These are phyloP conservation scores for Philereme transversata DNA, from an alignment of 2,888 invertebrate species.

Conservation along the genomic window DNA sequence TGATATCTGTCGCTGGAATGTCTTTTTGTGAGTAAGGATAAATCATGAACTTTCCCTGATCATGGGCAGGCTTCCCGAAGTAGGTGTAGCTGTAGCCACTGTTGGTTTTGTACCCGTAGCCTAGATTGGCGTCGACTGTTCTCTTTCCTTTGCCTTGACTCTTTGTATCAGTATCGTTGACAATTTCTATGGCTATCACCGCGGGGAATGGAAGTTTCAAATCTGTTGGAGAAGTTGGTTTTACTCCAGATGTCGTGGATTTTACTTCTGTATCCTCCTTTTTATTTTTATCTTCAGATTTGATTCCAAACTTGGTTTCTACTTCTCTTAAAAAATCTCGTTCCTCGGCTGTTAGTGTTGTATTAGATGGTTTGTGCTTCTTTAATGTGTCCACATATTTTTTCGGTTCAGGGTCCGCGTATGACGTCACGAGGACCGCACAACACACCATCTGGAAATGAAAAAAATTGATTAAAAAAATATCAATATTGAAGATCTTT, in stretches of 20 bases:
- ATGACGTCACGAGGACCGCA: conserved; percentile 50
- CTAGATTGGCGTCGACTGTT: conserved; percentile 89
- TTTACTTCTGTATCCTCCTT: conserved; percentile 45
- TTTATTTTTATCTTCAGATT: conserved; percentile 56
- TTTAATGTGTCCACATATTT: conserved; percentile 66
- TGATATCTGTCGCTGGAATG: conserved; percentile 69
- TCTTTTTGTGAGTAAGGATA: conserved; percentile 89
- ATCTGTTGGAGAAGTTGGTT: conserved; percentile 41
- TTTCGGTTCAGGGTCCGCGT: conserved; percentile 73
- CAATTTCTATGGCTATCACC: conserved; percentile 85
- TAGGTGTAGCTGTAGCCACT: conserved; percentile 78
- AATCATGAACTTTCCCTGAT: conserved; percentile 84
- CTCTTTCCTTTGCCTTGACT: conserved; percentile 82
- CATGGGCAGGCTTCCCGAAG: conserved; percentile 73
- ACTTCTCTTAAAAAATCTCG: conserved; percentile 75
- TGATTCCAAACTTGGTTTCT: conserved; percentile 76
- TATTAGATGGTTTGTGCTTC: conserved; percentile 55
- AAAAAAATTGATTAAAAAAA: conserved; percentile 31
- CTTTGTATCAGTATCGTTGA: conserved; percentile 81
- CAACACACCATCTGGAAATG: conserved; percentile 70
- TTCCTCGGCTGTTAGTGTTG: conserved; percentile 71
- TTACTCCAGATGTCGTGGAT: conserved; percentile 30
- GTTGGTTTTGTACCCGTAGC: conserved; percentile 86
- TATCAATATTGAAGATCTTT: too few species aligned
- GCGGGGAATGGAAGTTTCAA: conserved; percentile 67